Conservation (phyloP, 92 coral and sea anemone genomes). For the Parazoanthus atlanticus region DNA sequence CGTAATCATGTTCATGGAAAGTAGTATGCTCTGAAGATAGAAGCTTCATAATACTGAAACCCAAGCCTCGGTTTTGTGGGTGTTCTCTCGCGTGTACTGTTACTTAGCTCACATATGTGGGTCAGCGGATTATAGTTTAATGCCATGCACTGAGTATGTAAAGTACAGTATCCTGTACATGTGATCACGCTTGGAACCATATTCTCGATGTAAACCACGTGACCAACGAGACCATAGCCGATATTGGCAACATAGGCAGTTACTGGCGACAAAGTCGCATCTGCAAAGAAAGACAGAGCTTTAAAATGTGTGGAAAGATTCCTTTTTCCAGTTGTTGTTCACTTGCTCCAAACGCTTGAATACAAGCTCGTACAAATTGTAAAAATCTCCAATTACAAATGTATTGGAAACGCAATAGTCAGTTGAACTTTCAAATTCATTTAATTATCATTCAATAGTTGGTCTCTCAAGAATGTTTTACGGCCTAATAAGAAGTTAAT, state of each 20-base stretch:
- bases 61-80: slow-evolving; percentile 4
- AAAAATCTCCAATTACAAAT: no score
- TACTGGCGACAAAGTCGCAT: background rate
- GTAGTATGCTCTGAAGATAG: background rate
- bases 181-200: background rate
- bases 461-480: no score
- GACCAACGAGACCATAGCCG: slow-evolving; percentile 15
- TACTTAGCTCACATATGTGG: slow-evolving; percentile 17
- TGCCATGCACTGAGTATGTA: slow-evolving; percentile 5
- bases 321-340: background rate
- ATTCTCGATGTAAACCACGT: slow-evolving; percentile 16
- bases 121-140: slow-evolving; percentile 23
- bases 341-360: background rate
- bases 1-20: background rate
- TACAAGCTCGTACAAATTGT: no score
- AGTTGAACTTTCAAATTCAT: no score
- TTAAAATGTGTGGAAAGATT: background rate
- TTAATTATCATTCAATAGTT: no score
- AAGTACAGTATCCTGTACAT: slow-evolving; percentile 17
- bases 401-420: no score
- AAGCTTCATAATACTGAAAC: slow-evolving; percentile 18
- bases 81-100: slow-evolving; percentile 1
- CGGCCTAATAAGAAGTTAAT: no score
- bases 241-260: background rate
- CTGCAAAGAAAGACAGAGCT: background rate